Conservation (phyloP, 53 echinoderm and acorn worm species). For the Paracentrotus lividus region DNA sequence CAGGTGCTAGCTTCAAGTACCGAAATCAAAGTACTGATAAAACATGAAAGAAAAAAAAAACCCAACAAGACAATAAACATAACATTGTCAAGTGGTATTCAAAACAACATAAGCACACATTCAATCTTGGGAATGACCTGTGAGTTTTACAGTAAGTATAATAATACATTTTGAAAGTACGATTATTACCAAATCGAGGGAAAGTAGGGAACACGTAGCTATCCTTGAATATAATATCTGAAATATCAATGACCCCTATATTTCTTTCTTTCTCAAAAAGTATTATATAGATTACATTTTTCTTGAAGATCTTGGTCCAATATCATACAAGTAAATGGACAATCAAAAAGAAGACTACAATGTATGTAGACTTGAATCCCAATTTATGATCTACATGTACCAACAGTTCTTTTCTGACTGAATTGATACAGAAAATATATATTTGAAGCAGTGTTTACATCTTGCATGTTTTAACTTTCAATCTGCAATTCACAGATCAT, state of each 20-base stretch:
- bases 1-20: conserved; percentile 30
- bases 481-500: too few species aligned
- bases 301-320: background rate
- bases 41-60: background rate
- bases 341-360: too few species aligned
- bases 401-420: too few species aligned
- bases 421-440: too few species aligned
- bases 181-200: background rate
- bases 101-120: background rate
- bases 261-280: background rate
- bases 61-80: background rate
- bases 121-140: conserved; percentile 45
- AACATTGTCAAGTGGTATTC: background rate
- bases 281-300: background rate
- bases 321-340: background rate
- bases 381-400: too few species aligned
- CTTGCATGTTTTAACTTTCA: too few species aligned
- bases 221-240: background rate
- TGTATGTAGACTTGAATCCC: too few species aligned
- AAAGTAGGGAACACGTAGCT: background rate
- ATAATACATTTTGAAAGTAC: background rate
- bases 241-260: background rate
- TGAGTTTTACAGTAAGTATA: background rate
- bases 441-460: too few species aligned
- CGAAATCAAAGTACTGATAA: conserved; percentile 31